Percentiles rank a stretch among this genome's conserved stretches.
Evolutionary conservation across 92 coral and sea anemone species (phyloP).

Genomic region (Porites lobata): DNA sequence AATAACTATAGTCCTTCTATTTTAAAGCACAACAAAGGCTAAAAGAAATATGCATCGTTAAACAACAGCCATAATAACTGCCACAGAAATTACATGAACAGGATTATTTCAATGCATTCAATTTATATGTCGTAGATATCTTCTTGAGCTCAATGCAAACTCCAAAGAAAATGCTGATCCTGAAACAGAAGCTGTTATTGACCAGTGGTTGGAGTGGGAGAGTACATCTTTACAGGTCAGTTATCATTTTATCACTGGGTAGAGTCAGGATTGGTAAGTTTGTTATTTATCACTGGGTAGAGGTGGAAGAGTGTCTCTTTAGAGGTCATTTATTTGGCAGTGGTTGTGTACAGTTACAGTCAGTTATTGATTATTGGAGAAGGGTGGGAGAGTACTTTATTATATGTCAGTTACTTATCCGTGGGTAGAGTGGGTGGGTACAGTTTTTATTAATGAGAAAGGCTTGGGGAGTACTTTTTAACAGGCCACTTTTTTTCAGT

Average conservation of each 20-base stretch:
- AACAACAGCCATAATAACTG: too few species aligned
- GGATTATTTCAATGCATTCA: neutral
- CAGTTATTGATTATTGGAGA: too few species aligned
- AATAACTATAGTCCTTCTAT: too few species aligned
- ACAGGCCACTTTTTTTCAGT: too few species aligned
- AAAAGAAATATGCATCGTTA: too few species aligned
- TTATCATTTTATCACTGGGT: too few species aligned
- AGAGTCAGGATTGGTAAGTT: conserved; percentile 31
- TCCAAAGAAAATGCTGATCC: conserved; percentile 35
- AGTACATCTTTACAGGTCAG: conserved; percentile 81
- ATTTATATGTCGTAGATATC: conserved; percentile 62
- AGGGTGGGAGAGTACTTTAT: conserved; percentile 81
- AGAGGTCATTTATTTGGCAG: conserved; percentile 47
- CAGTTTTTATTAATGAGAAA: too few species aligned
- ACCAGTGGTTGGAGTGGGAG: conserved; percentile 99
- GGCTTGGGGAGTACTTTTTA: too few species aligned
- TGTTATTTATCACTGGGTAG: neutral
- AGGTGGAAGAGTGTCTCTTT: neutral
- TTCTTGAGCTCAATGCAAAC: conserved; percentile 60
- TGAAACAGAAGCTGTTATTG: conserved; percentile 64
- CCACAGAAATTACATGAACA: too few species aligned
- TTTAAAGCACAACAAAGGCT: too few species aligned
- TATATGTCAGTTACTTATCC: conserved; percentile 62
- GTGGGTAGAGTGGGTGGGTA: too few species aligned
- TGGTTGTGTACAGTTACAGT: conserved; percentile 63